Conservation (phyloP, 2,113 vertebrate species). For the Nipponia nippon region DNA sequence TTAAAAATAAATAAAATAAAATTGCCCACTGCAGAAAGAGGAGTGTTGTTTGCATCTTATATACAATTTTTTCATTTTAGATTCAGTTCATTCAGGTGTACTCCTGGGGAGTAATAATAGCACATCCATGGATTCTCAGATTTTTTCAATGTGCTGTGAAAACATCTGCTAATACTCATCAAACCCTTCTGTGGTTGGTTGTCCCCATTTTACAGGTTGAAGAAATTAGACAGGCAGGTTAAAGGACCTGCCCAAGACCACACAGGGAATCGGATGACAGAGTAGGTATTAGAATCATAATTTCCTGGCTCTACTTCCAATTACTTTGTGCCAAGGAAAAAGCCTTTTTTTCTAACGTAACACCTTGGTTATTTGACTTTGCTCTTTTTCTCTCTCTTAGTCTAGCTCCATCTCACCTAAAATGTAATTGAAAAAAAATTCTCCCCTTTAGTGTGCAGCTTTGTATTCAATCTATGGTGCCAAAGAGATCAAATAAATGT, state of each 20-base stretch:
- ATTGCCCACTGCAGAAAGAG: not conserved
- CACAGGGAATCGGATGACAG: conserved; percentile 28
- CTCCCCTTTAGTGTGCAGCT: not conserved
- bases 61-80: not conserved
- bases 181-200: conserved; percentile 8
- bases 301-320: conserved; percentile 41
- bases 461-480: not conserved
- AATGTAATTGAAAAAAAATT: not conserved
- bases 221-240: conserved; percentile 44
- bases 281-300: conserved; percentile 43
- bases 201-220: conserved; percentile 28
- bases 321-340: conserved; percentile 27
- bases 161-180: conserved; percentile 52
- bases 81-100: not conserved
- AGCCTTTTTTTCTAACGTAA: conserved; percentile 5
- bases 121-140: not conserved
- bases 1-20: not conserved
- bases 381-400: not conserved
- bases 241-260: conserved; percentile 49
- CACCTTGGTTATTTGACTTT: conserved; percentile 46
- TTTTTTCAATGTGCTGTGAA: conserved; percentile 11
- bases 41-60: not conserved
- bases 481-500: conserved; percentile 7
- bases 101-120: not conserved
- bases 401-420: not conserved